Evolutionary conservation across 2,797 vertebrate species (phyloP).

Genomic region (Cryptoblepharus egeriae): DNA sequence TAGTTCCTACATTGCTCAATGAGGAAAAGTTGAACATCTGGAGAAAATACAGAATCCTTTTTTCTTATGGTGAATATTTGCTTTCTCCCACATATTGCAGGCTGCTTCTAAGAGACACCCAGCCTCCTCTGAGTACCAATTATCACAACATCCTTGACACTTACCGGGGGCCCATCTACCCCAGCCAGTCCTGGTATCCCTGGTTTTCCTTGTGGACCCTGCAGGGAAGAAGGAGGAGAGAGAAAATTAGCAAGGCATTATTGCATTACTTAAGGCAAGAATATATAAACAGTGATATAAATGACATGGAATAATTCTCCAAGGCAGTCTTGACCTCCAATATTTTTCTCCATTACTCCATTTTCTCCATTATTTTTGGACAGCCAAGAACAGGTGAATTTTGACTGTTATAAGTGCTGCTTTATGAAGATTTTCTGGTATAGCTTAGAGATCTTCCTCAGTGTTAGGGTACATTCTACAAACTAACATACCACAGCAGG

Average conservation of each 20-base stretch:
- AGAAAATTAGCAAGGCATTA: neutral
- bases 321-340: neutral
- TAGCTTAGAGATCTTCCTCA: neutral
- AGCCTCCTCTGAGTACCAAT: neutral
- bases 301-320: neutral
- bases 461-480: neutral
- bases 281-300: neutral
- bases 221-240: neutral
- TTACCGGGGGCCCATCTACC: conserved; percentile 89
- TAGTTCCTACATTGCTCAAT: too few species aligned
- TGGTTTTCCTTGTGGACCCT: conserved; percentile 88
- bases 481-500: neutral
- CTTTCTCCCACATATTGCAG: neutral
- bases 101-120: neutral
- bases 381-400: neutral
- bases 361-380: neutral
- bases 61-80: neutral
- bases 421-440: neutral
- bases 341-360: too few species aligned
- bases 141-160: conserved; percentile 44
- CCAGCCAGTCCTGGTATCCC: conserved; percentile 88
- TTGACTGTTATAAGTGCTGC: neutral
- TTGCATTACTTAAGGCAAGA: neutral
- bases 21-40: too few species aligned
- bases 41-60: neutral